Evolutionary conservation across 2,888 invertebrate species (phyloP).

Genomic region (Lysandra coridon): DNA sequence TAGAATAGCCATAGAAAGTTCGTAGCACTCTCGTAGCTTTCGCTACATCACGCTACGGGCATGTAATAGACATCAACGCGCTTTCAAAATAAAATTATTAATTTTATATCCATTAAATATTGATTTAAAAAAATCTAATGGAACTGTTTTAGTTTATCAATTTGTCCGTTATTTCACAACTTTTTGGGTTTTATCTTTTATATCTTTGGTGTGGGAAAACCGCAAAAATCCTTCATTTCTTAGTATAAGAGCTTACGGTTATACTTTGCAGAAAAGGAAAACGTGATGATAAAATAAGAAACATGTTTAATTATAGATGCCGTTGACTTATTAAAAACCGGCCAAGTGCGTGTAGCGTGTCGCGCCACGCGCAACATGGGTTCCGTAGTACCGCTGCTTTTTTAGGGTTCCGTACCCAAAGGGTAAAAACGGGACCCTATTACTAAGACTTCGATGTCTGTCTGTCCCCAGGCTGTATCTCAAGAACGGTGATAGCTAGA

Average conservation of each 20-base stretch:
- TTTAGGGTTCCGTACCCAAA: too few relatives aligned
- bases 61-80: not conserved
- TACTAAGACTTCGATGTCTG: too few relatives aligned
- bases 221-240: not conserved
- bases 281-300: not conserved
- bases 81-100: not conserved
- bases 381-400: too few relatives aligned
- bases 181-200: not conserved
- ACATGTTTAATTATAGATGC: not conserved
- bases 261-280: not conserved
- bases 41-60: not conserved
- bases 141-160: too few relatives aligned
- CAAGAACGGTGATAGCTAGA: too few relatives aligned
- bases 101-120: too few relatives aligned
- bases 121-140: too few relatives aligned
- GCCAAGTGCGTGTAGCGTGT: too few relatives aligned
- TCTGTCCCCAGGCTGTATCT: too few relatives aligned
- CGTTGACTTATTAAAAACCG: not conserved
- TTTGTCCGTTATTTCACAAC: not conserved
- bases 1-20: not conserved
- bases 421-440: too few relatives aligned
- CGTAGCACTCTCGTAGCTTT: slow-evolving; percentile 13
- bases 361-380: too few relatives aligned
- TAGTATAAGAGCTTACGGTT: not conserved
- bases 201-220: not conserved